phyloP scores from a whole-genome alignment of 2,797 vertebrate species.

The Parauchenoglanis ngamensis region DNA sequence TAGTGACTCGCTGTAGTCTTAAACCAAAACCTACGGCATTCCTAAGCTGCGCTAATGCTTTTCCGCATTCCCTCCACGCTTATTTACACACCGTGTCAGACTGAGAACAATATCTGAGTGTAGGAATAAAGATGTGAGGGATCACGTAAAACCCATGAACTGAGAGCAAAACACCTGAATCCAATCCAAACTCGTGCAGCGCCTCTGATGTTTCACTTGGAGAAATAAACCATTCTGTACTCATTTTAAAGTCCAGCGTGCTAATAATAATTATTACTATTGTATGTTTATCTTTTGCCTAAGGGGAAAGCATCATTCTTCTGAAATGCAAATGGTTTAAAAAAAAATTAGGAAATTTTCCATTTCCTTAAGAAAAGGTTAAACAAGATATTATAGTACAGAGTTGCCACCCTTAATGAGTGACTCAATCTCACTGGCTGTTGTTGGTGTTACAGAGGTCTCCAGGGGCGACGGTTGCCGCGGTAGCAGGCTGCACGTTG shows the following conservation, averaged over 20 bases:
- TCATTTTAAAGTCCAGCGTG: neutral
- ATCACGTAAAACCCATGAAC: constrained; percentile 32
- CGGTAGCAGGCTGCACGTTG: constrained; percentile 82
- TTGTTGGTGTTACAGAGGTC: constrained; percentile 63
- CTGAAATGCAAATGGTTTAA: constrained; percentile 14
- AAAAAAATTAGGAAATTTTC: neutral
- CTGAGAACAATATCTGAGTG: constrained; percentile 32
- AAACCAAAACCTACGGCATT: constrained; percentile 18
- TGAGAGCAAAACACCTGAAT: neutral
- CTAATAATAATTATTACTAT: neutral
- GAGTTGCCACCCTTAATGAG: constrained; percentile 1
- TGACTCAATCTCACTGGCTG: constrained; percentile 64
- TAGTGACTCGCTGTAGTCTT: constrained; percentile 11
- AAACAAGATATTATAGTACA: constrained; percentile 14
- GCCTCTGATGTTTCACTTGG: neutral
- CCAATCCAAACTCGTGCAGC: constrained; percentile 3
- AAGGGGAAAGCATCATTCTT: neutral
- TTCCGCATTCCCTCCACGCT: constrained; percentile 18
- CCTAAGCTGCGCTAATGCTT: constrained; percentile 22
- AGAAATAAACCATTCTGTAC: neutral
- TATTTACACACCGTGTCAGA: constrained; percentile 37
- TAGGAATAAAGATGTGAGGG: constrained; percentile 28
- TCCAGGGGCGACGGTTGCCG: constrained; percentile 71
- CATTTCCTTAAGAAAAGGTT: constrained; percentile 10
- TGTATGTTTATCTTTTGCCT: neutral